Evolutionary conservation across 2,113 vertebrate species (phyloP).

Genomic region (Hypomesus transpacificus): DNA sequence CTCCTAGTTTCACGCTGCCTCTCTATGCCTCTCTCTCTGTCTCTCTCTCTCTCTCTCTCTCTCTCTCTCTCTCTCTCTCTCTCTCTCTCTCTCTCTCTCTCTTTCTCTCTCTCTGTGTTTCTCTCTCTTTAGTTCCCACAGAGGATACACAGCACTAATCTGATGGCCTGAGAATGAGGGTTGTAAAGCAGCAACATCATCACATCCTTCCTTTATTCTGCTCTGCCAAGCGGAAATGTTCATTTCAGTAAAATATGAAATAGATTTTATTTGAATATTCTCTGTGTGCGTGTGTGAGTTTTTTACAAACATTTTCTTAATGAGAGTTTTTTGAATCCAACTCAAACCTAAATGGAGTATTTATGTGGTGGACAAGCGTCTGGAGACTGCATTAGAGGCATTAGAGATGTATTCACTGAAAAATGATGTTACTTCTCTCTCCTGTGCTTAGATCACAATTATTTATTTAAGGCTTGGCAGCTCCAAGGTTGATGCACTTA

Average conservation of each 20-base stretch:
- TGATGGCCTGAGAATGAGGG: not conserved
- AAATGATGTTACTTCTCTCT: not conserved
- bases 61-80: too few species aligned
- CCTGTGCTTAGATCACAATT: constrained; percentile 14
- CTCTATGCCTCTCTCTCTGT: not conserved
- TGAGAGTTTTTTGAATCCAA: not conserved
- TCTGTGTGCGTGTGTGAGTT: too few species aligned
- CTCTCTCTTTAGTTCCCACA: too few species aligned
- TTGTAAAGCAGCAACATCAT: not conserved
- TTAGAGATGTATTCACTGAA: not conserved
- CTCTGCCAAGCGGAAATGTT: not conserved
- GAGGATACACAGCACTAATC: not conserved
- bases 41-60: too few species aligned
- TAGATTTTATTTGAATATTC: not conserved
- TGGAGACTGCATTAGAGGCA: not conserved
- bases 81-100: too few species aligned
- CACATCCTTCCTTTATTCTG: not conserved
- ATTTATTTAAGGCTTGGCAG: constrained; percentile 23
- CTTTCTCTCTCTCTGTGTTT: too few species aligned
- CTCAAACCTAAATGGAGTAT: not conserved
- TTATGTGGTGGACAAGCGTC: not conserved
- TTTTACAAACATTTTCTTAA: not conserved
- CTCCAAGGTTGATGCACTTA: constrained; percentile 16
- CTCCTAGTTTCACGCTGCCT: not conserved
- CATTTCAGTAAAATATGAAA: too few species aligned